Percentiles rank a stretch among this genome's conserved stretches.
phyloP scores from a whole-genome alignment of 2,113 vertebrate species.

The Mesitornis unicolor region DNA sequence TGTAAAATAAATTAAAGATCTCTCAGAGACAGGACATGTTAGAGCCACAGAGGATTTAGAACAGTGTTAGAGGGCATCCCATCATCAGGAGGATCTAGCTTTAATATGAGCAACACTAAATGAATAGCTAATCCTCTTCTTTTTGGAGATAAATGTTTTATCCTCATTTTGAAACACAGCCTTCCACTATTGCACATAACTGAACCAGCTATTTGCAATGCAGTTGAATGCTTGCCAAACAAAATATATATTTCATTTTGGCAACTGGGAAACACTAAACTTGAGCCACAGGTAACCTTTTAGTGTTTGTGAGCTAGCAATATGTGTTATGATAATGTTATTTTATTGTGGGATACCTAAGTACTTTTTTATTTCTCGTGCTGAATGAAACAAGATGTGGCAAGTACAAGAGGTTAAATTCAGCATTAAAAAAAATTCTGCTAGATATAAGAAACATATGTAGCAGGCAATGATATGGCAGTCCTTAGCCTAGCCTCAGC shows the following conservation, averaged over 20 bases:
- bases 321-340: neutral
- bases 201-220: neutral
- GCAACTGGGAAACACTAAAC: neutral
- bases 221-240: neutral
- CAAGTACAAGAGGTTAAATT: neutral
- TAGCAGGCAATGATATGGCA: neutral
- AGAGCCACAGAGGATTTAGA: neutral
- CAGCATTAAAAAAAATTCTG: neutral
- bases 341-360: neutral
- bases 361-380: neutral
- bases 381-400: neutral
- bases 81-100: neutral
- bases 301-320: neutral
- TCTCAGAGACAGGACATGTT: neutral
- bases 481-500: neutral
- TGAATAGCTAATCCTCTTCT: neutral
- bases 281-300: neutral
- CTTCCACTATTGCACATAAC: neutral
- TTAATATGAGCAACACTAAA: neutral
- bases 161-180: neutral
- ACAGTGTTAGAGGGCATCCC: neutral
- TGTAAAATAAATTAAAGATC: neutral
- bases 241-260: neutral
- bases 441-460: neutral
- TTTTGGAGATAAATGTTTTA: neutral